Evolutionary conservation across 2,888 invertebrate genomes (phyloP).

Genomic region (Deladenus siricidicola): DNA sequence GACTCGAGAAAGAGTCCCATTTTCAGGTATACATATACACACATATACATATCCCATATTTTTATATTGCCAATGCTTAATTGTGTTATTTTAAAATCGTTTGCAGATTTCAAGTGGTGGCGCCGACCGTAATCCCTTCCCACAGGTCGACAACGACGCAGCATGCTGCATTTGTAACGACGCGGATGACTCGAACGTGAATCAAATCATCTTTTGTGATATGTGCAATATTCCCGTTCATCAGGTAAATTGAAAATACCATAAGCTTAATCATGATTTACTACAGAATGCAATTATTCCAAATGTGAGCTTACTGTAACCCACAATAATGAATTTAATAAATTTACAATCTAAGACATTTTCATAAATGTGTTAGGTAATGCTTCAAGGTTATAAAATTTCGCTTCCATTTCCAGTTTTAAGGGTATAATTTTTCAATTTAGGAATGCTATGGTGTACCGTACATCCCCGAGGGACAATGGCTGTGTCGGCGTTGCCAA

Average conservation of each 20-base stretch:
- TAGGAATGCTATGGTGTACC: constrained; percentile 82
- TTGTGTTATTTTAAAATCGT: not conserved
- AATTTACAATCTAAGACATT: no score
- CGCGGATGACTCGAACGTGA: constrained; percentile 95
- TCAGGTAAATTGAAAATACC: constrained; percentile 59
- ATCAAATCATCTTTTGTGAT: constrained; percentile 96
- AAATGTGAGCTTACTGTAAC: not conserved
- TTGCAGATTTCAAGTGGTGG: constrained; percentile 3
- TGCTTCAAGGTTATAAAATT: no score
- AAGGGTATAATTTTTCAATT: no score
- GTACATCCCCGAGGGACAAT: constrained; percentile 92
- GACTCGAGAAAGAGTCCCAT: constrained; percentile 92
- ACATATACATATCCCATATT: not conserved
- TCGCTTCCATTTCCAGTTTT: no score
- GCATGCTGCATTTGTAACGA: constrained; percentile 96
- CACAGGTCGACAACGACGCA: constrained; percentile 59
- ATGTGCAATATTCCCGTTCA: constrained; percentile 99
- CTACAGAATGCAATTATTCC: not conserved
- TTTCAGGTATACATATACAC: constrained; percentile 62
- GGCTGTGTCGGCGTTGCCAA: constrained; percentile 88
- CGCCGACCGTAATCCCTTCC: constrained; percentile 5
- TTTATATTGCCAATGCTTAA: constrained; percentile 2
- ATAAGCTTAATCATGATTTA: not conserved
- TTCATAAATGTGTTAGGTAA: no score
- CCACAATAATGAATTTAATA: not conserved